Evolutionary conservation across 2,113 vertebrate species (phyloP).

Genomic region (Gulo gulo): DNA sequence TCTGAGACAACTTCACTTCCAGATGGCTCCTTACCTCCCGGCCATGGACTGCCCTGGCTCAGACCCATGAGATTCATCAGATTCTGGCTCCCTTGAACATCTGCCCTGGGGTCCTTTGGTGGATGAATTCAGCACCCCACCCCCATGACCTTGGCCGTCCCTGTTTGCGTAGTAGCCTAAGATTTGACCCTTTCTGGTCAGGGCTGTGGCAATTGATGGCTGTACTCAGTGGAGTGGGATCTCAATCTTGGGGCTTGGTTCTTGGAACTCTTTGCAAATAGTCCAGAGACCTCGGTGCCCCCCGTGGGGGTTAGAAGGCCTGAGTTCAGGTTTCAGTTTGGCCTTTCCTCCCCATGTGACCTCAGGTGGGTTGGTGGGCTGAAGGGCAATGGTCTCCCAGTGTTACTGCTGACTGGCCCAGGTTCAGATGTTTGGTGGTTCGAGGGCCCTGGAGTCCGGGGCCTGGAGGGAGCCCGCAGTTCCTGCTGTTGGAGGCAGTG

Average conservation of each 20-base stretch:
- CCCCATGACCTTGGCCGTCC: no score
- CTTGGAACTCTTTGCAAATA: background rate
- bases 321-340: background rate
- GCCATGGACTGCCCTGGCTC: background rate
- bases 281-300: background rate
- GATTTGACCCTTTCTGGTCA: background rate
- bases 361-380: background rate
- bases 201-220: background rate
- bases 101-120: background rate
- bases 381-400: background rate
- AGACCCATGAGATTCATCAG: background rate
- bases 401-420: background rate
- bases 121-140: rapidly evolving
- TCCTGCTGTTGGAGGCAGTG: background rate
- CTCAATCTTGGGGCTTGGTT: background rate
- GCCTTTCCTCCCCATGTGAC: background rate
- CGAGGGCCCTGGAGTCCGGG: background rate
- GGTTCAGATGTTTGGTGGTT: background rate
- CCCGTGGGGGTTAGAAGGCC: background rate
- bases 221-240: background rate
- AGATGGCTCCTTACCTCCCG: background rate
- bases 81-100: background rate
- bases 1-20: background rate
- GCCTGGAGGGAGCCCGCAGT: background rate
- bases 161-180: background rate